phyloP scores from a whole-genome alignment of 2,113 vertebrate species.

The Thamnophis sirtalis region DNA sequence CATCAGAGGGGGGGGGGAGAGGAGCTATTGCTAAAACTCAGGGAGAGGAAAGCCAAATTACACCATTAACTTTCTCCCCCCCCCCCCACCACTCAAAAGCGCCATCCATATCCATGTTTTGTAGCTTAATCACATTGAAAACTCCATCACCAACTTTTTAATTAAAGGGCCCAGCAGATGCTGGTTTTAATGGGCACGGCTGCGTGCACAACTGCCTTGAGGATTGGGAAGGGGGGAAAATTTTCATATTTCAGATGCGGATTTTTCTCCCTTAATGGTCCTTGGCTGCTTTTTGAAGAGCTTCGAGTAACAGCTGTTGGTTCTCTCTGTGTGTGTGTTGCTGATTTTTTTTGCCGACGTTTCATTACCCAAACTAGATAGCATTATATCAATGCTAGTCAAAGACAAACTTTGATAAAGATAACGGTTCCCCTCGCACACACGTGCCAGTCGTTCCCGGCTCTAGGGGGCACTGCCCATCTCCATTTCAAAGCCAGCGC shows the following conservation, averaged over 20 bases:
- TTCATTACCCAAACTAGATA: background rate
- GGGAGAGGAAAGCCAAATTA: background rate
- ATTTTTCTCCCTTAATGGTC: conserved; percentile 61
- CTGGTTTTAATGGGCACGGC: conserved; percentile 49
- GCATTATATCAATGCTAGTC: background rate
- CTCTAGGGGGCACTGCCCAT: too few relatives aligned
- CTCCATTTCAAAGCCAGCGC: too few relatives aligned
- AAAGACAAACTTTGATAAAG: background rate
- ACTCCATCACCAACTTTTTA: conserved; percentile 50
- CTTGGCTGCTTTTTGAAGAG: conserved; percentile 54
- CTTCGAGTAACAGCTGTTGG: conserved; percentile 51
- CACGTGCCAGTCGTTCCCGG: too few relatives aligned
- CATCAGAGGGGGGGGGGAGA: too few relatives aligned
- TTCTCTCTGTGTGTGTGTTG: too few relatives aligned
- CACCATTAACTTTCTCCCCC: background rate
- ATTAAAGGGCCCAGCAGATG: conserved; percentile 60
- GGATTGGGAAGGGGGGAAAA: conserved; percentile 23
- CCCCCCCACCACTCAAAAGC: background rate
- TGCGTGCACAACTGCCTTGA: conserved; percentile 50
- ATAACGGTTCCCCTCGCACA: too few relatives aligned
- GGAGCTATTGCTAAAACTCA: background rate
- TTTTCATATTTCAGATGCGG: conserved; percentile 60
- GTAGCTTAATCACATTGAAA: conserved; percentile 33
- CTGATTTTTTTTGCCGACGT: accelerated
- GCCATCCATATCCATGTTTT: conserved; percentile 30